These are phyloP conservation scores for Macropis europaea DNA, from an alignment of 2,888 invertebrate species.

Conservation along the genomic window DNA sequence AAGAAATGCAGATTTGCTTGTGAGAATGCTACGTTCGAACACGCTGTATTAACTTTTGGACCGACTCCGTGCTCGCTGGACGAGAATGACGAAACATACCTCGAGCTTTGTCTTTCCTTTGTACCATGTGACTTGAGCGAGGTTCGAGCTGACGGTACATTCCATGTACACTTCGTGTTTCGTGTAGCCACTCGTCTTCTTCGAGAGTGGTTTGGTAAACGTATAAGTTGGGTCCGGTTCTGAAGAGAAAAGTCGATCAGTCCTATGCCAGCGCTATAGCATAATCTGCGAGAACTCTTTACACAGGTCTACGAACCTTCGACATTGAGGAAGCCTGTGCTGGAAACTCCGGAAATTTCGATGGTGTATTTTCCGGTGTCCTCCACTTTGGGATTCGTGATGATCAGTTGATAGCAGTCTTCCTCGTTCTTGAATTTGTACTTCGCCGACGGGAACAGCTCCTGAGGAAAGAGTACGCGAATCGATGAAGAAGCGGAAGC, in stretches of 20 bases:
- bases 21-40: no score
- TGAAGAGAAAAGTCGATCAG: conserved; percentile 66
- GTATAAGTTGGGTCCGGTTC: conserved; percentile 97
- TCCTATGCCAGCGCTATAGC: neutral
- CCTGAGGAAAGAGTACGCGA: conserved; percentile 82
- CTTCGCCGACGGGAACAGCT: conserved; percentile 97
- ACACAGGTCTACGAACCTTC: conserved; percentile 84
- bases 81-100: conserved; percentile 75
- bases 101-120: conserved; percentile 89
- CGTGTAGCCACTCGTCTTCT: conserved; percentile 93
- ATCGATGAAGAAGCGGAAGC: no score
- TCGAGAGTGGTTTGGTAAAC: conserved; percentile 94
- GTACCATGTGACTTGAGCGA: conserved; percentile 97
- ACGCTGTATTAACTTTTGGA: no score
- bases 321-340: conserved; percentile 95
- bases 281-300: no score
- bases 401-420: conserved; percentile 94
- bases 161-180: conserved; percentile 95
- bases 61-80: no score
- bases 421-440: conserved; percentile 97
- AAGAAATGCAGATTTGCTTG: neutral
- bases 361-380: conserved; percentile 98
- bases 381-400: conserved; percentile 95
- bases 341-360: conserved; percentile 94
- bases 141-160: conserved; percentile 95